phyloP scores from a whole-genome alignment of 1,140 invertebrate species.

The Camponotus vicinus region DNA sequence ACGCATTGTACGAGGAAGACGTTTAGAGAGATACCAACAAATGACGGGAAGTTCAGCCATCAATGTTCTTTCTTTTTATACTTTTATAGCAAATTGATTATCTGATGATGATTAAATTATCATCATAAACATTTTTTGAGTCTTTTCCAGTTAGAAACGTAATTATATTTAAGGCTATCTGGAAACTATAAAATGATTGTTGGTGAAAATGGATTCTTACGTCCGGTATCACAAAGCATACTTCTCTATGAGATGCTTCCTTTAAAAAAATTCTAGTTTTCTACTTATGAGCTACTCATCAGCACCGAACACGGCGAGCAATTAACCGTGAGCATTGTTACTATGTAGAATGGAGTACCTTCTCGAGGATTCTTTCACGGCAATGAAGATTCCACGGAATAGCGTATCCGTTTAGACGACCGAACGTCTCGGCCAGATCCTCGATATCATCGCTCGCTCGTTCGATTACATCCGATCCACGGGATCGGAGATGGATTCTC shows the following conservation, averaged over 20 bases:
- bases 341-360: not conserved
- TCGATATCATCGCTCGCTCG: conserved; percentile 26
- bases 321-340: conserved; percentile 36
- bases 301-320: conserved; percentile 10
- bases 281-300: not conserved
- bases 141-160: not conserved
- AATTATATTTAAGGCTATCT: not conserved
- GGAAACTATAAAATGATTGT: not conserved
- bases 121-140: not conserved
- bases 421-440: conserved; percentile 49
- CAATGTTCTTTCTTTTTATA: conserved; percentile 7
- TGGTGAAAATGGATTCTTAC: not conserved
- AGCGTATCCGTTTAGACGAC: conserved; percentile 34
- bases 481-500: conserved; percentile 34
- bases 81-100: not conserved
- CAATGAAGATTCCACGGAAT: conserved; percentile 27
- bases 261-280: not conserved
- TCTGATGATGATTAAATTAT: not conserved
- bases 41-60: not conserved
- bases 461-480: conserved; percentile 25
- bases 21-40: conserved; percentile 19
- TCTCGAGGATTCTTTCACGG: conserved; percentile 12
- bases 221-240: not conserved
- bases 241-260: not conserved
- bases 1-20: conserved; percentile 1